Base-by-base conservation (phyloP, 30 jellyfish, hydroid and myxozoan species). In the Catostylus mosaicus region DNA sequence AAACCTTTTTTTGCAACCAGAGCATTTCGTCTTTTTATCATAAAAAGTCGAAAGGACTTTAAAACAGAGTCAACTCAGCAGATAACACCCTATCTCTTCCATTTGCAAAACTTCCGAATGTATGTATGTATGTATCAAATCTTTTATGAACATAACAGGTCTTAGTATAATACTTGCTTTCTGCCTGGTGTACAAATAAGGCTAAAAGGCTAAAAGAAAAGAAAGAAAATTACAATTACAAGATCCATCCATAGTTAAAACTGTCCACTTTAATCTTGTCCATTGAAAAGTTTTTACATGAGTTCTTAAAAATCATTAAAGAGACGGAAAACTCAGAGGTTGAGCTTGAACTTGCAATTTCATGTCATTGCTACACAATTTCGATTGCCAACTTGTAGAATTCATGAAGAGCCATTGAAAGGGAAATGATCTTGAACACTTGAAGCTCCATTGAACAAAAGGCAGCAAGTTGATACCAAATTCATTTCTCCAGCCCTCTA, bases 371-470 rank as follows among this genome's bases (percentile, higher is more conserved):
- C 67, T 43, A 91, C 24, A 62, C 57, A 14, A 18, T 36, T 6
- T 37, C 91, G 10, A 57, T 86, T 47, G 96, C 60, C 91, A 86
- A 59, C 36, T 86, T 40, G 88, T 85, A 36, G 96, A 86, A 64
- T 36, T 86, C 20, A 75, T 77, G 65, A 60, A 47, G 61, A 40
- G 22, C 22, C 30, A 77, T 52, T 87, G 87, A 18, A 32, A 52
- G 19, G 90, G 87, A 24, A 75, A 90, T 23, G 43, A 32, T 18
- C 73, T 68, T 50, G 96, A 37, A 37, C 52, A 75, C 32, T 22
- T 76, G 83, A 75, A 86, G 85, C 71, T 86, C 57, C 96, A 86
- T 46, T 57, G 91, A 65, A 86, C 85, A 30, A 86, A 86, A 67
- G 61, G 90, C 76, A 77, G 76, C 70, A 70, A 47, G 45, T 86